Evolutionary conservation across 37 sponge, comb jelly and placozoan species (phyloP).

Genomic region (Tethya wilhelma): DNA sequence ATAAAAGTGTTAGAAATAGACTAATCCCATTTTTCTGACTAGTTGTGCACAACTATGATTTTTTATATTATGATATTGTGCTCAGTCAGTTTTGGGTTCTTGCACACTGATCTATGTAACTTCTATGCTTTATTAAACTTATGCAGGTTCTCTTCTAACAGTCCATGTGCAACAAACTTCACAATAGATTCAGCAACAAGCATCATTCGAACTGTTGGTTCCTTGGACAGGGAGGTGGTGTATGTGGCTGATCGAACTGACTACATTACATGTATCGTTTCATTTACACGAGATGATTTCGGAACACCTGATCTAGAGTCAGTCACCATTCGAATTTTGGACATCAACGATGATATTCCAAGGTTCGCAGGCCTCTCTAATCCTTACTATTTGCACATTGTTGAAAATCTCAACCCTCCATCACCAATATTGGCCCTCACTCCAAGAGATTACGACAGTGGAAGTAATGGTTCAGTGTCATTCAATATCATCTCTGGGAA

Average conservation of each 20-base stretch:
- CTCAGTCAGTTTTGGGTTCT: no score
- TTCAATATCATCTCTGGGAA: constrained; percentile 53
- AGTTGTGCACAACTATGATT: no score
- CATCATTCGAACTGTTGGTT: constrained; percentile 4
- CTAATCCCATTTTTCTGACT: no score
- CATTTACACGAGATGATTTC: not conserved
- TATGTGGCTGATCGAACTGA: constrained; percentile 7
- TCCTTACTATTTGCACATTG: constrained; percentile 9
- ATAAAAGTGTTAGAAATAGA: no score
- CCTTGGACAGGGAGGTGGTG: constrained; percentile 67
- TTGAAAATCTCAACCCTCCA: constrained; percentile 14
- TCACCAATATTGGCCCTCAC: constrained; percentile 26
- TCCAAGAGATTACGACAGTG: constrained; percentile 65
- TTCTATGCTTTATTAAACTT: no score
- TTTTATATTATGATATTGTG: no score
- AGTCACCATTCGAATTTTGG: constrained; percentile 36
- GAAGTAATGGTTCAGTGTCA: constrained; percentile 49
- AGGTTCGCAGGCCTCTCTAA: constrained; percentile 40
- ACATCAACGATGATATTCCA: constrained; percentile 69
- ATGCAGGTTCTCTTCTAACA: not conserved
- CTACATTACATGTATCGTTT: constrained; percentile 21
- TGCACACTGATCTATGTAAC: no score
- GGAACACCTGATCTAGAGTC: not conserved
- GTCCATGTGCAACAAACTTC: constrained; percentile 6
- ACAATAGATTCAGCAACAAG: constrained; percentile 11